These are phyloP conservation scores for Empis livida DNA, from an alignment of 2,888 invertebrate species.

Conservation along the genomic window DNA sequence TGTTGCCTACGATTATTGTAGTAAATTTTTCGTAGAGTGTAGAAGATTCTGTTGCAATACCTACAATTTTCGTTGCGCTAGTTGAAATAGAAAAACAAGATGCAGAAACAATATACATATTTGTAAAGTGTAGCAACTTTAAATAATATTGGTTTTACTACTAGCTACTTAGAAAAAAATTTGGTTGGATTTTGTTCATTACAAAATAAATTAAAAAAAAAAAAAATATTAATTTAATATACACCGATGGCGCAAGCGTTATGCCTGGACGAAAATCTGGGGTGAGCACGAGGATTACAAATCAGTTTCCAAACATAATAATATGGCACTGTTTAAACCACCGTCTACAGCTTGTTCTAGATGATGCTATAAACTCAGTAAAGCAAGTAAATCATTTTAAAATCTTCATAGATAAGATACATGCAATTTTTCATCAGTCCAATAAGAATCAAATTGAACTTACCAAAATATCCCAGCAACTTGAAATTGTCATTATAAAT, in stretches of 20 bases:
- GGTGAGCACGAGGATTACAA: background rate
- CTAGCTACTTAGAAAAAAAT: background rate
- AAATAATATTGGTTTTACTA: background rate
- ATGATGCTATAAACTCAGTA: background rate
- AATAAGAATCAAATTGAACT: constrained; percentile 2
- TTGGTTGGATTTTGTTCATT: background rate
- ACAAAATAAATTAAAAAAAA: too few species aligned
- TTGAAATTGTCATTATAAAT: background rate
- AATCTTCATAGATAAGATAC: background rate
- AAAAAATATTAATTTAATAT: too few species aligned
- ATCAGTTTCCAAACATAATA: background rate
- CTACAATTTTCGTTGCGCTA: background rate
- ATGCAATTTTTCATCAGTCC: background rate
- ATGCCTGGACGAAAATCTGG: background rate
- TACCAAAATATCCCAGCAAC: background rate
- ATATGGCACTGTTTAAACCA: background rate
- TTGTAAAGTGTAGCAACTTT: background rate
- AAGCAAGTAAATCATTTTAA: background rate
- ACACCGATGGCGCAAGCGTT: background rate
- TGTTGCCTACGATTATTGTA: too few species aligned
- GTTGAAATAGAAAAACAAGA: background rate
- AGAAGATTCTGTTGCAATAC: background rate
- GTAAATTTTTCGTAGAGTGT: too few species aligned
- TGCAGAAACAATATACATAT: background rate
- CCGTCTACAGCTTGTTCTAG: background rate